A percentile compares a stretch with the other conserved stretches of the same genome.
Conservation (phyloP, 1,140 invertebrate genomes). For the Aethina tumida region DNA sequence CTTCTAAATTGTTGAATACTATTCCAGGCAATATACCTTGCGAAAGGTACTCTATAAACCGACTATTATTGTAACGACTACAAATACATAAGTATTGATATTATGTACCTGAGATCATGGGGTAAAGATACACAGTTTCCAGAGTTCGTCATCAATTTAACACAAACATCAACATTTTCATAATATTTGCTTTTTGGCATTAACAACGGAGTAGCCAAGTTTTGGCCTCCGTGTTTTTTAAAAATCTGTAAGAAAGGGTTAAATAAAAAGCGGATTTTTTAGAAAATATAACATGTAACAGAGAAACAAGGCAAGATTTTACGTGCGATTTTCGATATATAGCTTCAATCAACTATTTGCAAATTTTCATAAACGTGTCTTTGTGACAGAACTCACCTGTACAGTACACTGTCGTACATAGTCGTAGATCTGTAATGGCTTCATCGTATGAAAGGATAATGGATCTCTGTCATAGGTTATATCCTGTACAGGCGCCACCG, state of each 20-base stretch:
- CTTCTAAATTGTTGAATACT: constrained; percentile 69
- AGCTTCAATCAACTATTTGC: neutral
- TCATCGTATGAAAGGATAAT: constrained; percentile 27
- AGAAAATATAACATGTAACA: neutral
- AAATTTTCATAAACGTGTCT: constrained; percentile 7
- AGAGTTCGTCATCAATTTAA: constrained; percentile 74
- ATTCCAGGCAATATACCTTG: constrained; percentile 72
- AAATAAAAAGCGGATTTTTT: constrained; percentile 21
- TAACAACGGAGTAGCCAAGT: constrained; percentile 63
- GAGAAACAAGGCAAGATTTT: no score
- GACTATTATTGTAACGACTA: constrained; percentile 3
- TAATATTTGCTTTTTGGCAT: constrained; percentile 57
- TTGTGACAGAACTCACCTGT: constrained; percentile 18
- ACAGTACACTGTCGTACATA: constrained; percentile 26
- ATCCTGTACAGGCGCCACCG: constrained; percentile 55
- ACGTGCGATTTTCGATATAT: no score
- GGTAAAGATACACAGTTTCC: constrained; percentile 73
- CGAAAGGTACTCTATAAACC: constrained; percentile 57
- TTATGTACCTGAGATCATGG: constrained; percentile 52
- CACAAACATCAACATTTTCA: constrained; percentile 49
- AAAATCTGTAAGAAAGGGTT: constrained; percentile 50
- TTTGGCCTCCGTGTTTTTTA: constrained; percentile 64
- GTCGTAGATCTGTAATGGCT: constrained; percentile 25
- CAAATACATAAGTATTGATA: neutral
- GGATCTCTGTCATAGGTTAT: constrained; percentile 64